These are phyloP conservation scores for Pollachius pollachius DNA, from an alignment of 2,113 vertebrate genomes.

Conservation along the genomic window DNA sequence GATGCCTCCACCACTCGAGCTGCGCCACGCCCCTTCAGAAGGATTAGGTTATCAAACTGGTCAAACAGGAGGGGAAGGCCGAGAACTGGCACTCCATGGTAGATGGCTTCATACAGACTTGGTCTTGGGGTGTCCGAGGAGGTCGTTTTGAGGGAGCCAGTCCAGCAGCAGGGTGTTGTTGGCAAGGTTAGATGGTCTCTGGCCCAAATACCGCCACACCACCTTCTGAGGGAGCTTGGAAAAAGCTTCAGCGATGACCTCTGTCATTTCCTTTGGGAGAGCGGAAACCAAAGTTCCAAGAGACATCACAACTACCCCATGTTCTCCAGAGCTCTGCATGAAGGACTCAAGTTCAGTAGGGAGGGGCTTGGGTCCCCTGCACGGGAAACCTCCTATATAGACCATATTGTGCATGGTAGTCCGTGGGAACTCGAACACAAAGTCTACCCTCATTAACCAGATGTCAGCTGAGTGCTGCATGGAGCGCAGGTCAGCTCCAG, in stretches of 20 bases:
- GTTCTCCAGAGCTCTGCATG: slow-evolving; percentile 68
- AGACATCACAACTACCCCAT: slow-evolving; percentile 74
- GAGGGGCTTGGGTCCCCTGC: slow-evolving; percentile 33
- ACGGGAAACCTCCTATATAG: slow-evolving; percentile 61
- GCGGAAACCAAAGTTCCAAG: slow-evolving; percentile 65
- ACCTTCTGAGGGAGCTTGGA: slow-evolving; percentile 74
- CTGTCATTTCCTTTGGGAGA: slow-evolving; percentile 51
- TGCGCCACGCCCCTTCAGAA: slow-evolving; percentile 61
- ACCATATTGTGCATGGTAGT: slow-evolving; percentile 52
- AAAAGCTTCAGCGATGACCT: slow-evolving; percentile 68
- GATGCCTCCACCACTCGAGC: slow-evolving; percentile 54
- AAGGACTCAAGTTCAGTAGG: slow-evolving; percentile 65
- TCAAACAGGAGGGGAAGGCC: slow-evolving; percentile 72
- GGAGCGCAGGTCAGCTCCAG: slow-evolving; percentile 34
- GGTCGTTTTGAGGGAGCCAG: slow-evolving; percentile 73
- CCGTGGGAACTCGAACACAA: slow-evolving; percentile 45
- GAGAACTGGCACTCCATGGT: slow-evolving; percentile 67
- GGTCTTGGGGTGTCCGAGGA: slow-evolving; percentile 74
- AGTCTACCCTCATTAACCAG: slow-evolving; percentile 56
- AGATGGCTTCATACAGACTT: slow-evolving; percentile 75
- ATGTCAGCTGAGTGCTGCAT: slow-evolving; percentile 54
- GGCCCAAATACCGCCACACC: slow-evolving; percentile 65
- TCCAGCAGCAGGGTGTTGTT: slow-evolving; percentile 71
- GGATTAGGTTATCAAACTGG: slow-evolving; percentile 71
- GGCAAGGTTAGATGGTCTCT: slow-evolving; percentile 59